Evolutionary conservation across 2,797 vertebrate species (phyloP).

Genomic region (Gymnoscopelus microlampas): DNA sequence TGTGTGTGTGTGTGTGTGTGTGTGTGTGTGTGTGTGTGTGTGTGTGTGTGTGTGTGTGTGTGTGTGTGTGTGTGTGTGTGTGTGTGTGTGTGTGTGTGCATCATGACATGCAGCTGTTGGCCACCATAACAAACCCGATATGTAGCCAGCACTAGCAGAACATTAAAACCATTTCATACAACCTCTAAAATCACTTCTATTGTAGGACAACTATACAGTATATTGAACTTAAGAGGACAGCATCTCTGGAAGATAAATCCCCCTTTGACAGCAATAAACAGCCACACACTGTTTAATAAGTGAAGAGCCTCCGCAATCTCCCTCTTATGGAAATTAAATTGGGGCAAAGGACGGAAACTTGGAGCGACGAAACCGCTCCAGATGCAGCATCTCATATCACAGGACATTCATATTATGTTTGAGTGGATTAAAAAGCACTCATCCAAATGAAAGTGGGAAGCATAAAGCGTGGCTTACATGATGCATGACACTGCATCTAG

Average conservation of each 20-base stretch:
- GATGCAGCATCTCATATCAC: conserved; percentile 30
- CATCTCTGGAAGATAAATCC: conserved; percentile 5
- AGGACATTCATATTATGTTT: conserved; percentile 35
- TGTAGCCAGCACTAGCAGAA: too few relatives aligned
- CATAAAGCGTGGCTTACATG: conserved; percentile 29
- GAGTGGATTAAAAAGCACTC: conserved; percentile 68
- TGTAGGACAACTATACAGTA: too few relatives aligned
- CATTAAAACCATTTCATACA: too few relatives aligned
- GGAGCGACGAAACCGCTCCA: background rate
- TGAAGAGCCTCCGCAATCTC: conserved; percentile 1
- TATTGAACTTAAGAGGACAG: too few relatives aligned
- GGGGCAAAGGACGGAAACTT: background rate
- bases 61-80: too few relatives aligned
- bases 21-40: too few relatives aligned
- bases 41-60: too few relatives aligned
- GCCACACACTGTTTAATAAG: conserved; percentile 7
- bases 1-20: too few relatives aligned
- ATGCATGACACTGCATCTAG: conserved; percentile 51
- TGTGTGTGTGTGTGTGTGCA: too few relatives aligned
- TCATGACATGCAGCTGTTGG: too few relatives aligned
- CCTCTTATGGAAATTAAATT: conserved; percentile 16
- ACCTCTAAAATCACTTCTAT: too few relatives aligned
- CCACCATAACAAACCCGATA: too few relatives aligned
- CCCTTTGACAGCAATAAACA: background rate
- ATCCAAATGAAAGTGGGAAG: conserved; percentile 55